Evolutionary conservation across 2,888 invertebrate genomes (phyloP).

Genomic region (Drosophila anomelani): DNA sequence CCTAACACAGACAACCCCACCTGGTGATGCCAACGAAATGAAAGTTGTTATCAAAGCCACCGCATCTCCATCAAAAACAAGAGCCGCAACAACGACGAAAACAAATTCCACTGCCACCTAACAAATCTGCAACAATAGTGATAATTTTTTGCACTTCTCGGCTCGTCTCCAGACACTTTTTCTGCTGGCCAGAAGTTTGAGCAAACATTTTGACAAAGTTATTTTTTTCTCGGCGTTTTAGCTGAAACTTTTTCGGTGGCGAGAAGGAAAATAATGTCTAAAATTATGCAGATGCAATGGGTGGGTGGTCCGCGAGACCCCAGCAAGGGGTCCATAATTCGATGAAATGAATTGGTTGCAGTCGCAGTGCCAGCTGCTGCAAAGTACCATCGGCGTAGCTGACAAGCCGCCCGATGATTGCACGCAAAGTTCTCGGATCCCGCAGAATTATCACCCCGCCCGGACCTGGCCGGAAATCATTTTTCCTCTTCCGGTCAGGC

Average conservation of each 20-base stretch:
- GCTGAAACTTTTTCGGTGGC: slow-evolving; percentile 31
- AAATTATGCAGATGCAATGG: slow-evolving; percentile 53
- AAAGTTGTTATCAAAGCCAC: slow-evolving; percentile 36
- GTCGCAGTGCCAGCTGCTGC: slow-evolving; percentile 32
- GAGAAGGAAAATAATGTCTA: slow-evolving; percentile 54
- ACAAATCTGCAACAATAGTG: slow-evolving; percentile 73
- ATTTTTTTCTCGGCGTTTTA: slow-evolving; percentile 47
- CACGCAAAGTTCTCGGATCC: slow-evolving; percentile 54
- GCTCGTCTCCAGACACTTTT: slow-evolving; percentile 16
- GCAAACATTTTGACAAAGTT: slow-evolving; percentile 70
- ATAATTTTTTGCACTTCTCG: slow-evolving; percentile 67
- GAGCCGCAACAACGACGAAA: slow-evolving; percentile 18
- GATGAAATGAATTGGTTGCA: slow-evolving; percentile 47
- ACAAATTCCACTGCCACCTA: slow-evolving; percentile 57
- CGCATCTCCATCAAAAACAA: slow-evolving; percentile 26
- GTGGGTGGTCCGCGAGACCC: slow-evolving; percentile 9
- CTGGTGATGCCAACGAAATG: slow-evolving; percentile 15
- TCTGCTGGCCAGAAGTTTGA: slow-evolving; percentile 47
- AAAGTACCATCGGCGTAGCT: slow-evolving; percentile 11
- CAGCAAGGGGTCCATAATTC: slow-evolving; percentile 25
- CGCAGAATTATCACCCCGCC: slow-evolving; percentile 38
- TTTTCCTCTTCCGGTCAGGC: slow-evolving; percentile 39
- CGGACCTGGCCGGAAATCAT: slow-evolving; percentile 36
- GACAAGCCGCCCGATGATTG: slow-evolving; percentile 63
- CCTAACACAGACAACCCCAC: slow-evolving; percentile 13